Evolutionary conservation across 2,797 vertebrate genomes (phyloP).

Genomic region (Sebastes oblongus): DNA sequence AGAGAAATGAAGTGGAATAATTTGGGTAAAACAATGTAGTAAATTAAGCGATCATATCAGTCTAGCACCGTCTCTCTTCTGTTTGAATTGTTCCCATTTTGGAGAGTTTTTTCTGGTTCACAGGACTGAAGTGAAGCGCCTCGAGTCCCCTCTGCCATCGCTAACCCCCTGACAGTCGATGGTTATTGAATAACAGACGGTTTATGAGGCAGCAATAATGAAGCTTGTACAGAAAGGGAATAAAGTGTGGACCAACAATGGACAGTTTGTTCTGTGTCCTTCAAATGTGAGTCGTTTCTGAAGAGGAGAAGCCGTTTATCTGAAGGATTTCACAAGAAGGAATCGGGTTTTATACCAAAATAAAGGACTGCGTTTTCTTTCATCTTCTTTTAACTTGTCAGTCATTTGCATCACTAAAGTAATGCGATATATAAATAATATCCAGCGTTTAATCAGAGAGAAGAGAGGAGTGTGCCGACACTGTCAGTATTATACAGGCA

Average conservation of each 20-base stretch:
- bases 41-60: neutral
- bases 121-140: neutral
- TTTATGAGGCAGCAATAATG: slow-evolving; percentile 80
- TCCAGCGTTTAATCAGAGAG: neutral
- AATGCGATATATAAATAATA: neutral
- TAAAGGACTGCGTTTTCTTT: slow-evolving; percentile 45
- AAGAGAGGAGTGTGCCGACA: neutral
- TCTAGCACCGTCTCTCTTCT: neutral
- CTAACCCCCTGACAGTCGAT: slow-evolving; percentile 45
- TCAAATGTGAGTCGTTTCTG: slow-evolving; percentile 67
- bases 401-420: neutral
- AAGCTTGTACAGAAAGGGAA: slow-evolving; percentile 58
- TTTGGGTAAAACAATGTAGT: neutral
- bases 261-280: slow-evolving; percentile 75
- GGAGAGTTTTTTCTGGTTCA: neutral
- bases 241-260: slow-evolving; percentile 73
- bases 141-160: slow-evolving; percentile 26
- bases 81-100: neutral
- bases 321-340: slow-evolving; percentile 55
- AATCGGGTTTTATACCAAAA: slow-evolving; percentile 38
- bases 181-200: slow-evolving; percentile 82
- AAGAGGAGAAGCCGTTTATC: slow-evolving; percentile 62
- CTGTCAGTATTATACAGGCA: neutral
- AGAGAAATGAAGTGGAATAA: neutral
- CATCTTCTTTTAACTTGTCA: slow-evolving; percentile 15